A percentile compares a stretch with the other conserved stretches of the same genome.
These are phyloP conservation scores for Ibidorhyncha struthersii DNA, from an alignment of 2,113 vertebrate genomes.

Conservation along the genomic window DNA sequence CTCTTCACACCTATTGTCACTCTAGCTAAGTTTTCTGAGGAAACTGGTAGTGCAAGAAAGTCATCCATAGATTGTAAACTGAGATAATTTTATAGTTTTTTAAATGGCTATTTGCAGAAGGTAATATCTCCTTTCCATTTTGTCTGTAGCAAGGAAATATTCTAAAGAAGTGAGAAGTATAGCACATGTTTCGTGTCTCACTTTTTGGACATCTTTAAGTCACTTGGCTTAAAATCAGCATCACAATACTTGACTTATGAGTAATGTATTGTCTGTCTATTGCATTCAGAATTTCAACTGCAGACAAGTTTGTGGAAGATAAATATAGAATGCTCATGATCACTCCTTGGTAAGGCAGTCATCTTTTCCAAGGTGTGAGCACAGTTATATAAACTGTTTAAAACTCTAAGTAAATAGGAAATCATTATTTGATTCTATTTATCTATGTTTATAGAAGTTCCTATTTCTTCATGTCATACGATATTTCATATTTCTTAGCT, in stretches of 20 bases:
- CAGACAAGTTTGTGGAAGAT: conserved; percentile 71
- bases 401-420: background rate
- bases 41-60: background rate
- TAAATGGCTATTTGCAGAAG: background rate
- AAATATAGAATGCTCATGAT: conserved; percentile 46
- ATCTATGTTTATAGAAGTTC: background rate
- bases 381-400: conserved; percentile 14
- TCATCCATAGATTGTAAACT: background rate
- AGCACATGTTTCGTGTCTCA: background rate
- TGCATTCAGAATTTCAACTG: background rate
- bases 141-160: background rate
- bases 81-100: background rate
- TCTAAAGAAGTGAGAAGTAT: background rate
- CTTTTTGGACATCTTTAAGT: background rate
- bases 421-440: background rate
- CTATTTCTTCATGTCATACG: background rate
- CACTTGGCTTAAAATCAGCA: background rate
- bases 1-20: background rate
- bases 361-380: conserved; percentile 70
- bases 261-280: conserved; percentile 37
- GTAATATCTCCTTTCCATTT: background rate
- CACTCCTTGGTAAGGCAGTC: conserved; percentile 39
- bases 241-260: background rate
- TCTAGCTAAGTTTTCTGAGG: background rate
- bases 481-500: background rate